Conservation (phyloP, 2,113 vertebrate genomes). For the Antidorcas marsupialis region DNA sequence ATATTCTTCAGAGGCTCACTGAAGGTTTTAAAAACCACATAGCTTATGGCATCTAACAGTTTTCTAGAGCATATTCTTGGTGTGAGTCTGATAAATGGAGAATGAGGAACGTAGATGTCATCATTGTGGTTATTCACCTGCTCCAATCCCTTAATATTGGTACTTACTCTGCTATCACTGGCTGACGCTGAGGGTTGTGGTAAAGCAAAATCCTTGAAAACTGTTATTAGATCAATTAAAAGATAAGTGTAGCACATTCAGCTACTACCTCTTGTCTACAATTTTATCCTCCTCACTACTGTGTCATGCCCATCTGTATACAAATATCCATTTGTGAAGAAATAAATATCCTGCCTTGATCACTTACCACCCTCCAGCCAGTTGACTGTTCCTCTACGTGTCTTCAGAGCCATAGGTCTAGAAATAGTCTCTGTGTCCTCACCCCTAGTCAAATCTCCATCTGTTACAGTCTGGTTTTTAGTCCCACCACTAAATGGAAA, state of each 20-base stretch:
- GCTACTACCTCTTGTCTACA: neutral
- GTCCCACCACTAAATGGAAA: neutral
- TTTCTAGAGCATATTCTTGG: neutral
- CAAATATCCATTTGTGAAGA: neutral
- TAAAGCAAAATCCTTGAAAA: neutral
- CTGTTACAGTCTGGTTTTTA: neutral
- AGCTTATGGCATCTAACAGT: neutral
- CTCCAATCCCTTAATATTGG: too few relatives aligned
- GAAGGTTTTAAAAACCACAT: neutral
- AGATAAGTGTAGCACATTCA: neutral
- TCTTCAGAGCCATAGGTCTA: neutral
- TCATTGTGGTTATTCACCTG: neutral
- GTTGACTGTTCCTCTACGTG: neutral
- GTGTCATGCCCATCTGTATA: neutral
- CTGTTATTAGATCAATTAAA: neutral
- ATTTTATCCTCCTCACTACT: neutral
- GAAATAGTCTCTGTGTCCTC: neutral
- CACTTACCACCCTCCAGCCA: neutral
- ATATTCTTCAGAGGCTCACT: neutral
- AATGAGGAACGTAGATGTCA: neutral
- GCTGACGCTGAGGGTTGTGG: neutral
- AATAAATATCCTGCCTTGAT: neutral
- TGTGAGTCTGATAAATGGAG: neutral
- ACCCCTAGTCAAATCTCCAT: accelerated
- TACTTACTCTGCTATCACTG: neutral